These are phyloP conservation scores for Bambusicola thoracicus DNA, from an alignment of 2,113 vertebrate genomes.

Conservation along the genomic window DNA sequence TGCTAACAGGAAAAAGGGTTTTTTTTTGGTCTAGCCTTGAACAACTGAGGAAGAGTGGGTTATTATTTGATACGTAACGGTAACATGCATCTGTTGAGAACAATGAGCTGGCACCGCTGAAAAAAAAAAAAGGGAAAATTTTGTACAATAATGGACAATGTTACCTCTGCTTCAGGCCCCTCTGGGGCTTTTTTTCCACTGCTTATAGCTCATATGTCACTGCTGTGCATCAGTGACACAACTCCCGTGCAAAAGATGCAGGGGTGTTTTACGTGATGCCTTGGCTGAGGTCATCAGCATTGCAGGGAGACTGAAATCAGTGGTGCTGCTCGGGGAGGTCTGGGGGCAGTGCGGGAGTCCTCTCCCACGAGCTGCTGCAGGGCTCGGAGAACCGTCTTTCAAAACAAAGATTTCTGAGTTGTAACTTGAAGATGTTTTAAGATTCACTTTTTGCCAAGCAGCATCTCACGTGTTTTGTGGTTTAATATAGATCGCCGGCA, in stretches of 20 bases:
- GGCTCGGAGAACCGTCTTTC: neutral
- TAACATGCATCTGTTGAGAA: neutral
- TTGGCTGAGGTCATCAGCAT: neutral
- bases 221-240: neutral
- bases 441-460: neutral
- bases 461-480: neutral
- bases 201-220: neutral
- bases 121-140: neutral
- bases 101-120: neutral
- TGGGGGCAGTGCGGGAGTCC: neutral
- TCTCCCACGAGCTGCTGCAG: neutral
- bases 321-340: neutral
- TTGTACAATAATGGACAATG: neutral
- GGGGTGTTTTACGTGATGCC: neutral
- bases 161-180: constrained; percentile 1
- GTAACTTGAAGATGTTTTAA: neutral
- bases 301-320: neutral
- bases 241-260: neutral
- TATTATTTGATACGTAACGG: neutral
- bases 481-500: neutral
- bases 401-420: neutral
- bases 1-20: neutral
- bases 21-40: constrained; percentile 1
- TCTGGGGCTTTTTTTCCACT: neutral
- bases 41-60: neutral